Evolutionary conservation across 1,140 invertebrate genomes (phyloP), one percentile per base, ranked within the genome.

Genomic region (Aphidius ervi): DNA sequence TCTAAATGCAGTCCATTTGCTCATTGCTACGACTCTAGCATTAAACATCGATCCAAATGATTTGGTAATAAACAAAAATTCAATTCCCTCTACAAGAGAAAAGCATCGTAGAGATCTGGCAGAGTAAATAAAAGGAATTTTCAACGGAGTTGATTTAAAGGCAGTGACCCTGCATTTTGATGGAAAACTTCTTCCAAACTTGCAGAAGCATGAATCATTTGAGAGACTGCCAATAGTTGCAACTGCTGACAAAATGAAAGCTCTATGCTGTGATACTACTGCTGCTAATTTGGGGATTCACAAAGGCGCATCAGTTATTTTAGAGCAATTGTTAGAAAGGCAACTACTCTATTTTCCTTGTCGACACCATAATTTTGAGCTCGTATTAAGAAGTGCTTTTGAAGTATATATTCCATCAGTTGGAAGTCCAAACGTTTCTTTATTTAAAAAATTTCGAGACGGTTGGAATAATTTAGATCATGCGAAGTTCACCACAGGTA

Each of bases 361-460:
- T 59, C 55, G 68, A 52, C 66, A 68, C 59, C 66, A 72, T 58
- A 67, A 70, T 48, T 61, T 67, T 45, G 65, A 74, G 63, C 64
- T 68, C 20, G 47, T 69, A 41, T 55, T 69, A 52, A 48, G 41
- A 58, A 46, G 58, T 16, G 65, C 65, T 39, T 63, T 69, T 40
- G 50, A 57, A 54, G 31, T 20, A 42, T 48, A 62, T 55, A 47
- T 70, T 16, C 63, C 57, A 31, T 41, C 58, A 46, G 64, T 68
- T 16, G 16, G 16, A 16, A 16, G 16, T 16, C 16, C 16, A 16
- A 16, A 16, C 16, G 16, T 16, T 16, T 16, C 16, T 16, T 16
- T 16, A 16, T 16, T 16, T 16, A 16, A 16, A 16, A 0, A 1
- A 16, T 16, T 16, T 16, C 16, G 16, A 16, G 16, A 16, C 16